Evolutionary conservation across 2,888 invertebrate genomes (phyloP).

Genomic region (Eupithecia tripunctaria): DNA sequence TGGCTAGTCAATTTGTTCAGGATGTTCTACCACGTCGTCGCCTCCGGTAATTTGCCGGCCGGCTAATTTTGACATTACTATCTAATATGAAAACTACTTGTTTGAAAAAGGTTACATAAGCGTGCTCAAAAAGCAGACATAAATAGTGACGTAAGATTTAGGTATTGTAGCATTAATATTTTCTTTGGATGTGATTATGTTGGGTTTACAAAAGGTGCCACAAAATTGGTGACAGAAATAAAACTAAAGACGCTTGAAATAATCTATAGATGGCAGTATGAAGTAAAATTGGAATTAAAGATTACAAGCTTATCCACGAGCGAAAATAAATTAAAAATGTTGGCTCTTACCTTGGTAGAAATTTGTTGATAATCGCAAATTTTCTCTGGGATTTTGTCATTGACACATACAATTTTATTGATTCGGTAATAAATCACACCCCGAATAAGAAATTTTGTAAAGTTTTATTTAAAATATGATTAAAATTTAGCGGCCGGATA

Average conservation of each 20-base stretch:
- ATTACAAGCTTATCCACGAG: not conserved
- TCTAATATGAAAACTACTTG: not conserved
- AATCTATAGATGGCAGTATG: not conserved
- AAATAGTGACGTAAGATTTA: not conserved
- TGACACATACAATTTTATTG: slow-evolving; percentile 78
- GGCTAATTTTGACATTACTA: not conserved
- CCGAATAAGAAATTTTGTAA: slow-evolving; percentile 48
- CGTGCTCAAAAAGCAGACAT: not conserved
- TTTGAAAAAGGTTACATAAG: not conserved
- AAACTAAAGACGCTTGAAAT: not conserved
- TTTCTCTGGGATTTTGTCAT: slow-evolving; percentile 84
- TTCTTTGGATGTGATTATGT: not conserved
- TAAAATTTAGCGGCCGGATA: slow-evolving; percentile 65
- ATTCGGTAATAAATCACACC: slow-evolving; percentile 64
- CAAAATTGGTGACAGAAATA: not conserved
- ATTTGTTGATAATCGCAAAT: slow-evolving; percentile 82
- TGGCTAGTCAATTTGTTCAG: not conserved
- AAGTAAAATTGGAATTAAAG: not conserved
- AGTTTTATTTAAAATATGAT: not conserved
- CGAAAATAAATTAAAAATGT: not conserved
- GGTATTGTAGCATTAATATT: not conserved
- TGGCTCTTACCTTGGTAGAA: slow-evolving; percentile 79
- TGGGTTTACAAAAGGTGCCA: not conserved
- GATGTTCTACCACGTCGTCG: not conserved
- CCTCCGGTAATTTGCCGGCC: not conserved